Evolutionary conservation across 2,113 vertebrate species (phyloP).

Genomic region (Oceanites oceanicus): DNA sequence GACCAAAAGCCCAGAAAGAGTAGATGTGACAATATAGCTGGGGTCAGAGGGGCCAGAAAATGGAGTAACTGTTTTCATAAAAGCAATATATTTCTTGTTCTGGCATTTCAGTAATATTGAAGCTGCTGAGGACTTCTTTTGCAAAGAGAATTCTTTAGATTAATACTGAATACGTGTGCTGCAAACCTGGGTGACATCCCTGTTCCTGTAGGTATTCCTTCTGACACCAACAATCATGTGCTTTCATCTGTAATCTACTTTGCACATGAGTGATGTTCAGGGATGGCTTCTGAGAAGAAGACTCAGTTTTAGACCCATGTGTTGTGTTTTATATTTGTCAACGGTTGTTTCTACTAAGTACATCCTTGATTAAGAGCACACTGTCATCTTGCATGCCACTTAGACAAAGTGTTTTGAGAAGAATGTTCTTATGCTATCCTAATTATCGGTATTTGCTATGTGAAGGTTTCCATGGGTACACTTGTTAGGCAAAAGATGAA

Average conservation of each 20-base stretch:
- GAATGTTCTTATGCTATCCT: background rate
- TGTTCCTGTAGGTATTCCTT: background rate
- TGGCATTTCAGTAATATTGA: background rate
- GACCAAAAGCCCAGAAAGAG: background rate
- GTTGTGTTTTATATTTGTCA: background rate
- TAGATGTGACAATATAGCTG: background rate
- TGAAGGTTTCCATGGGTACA: slow-evolving; percentile 14
- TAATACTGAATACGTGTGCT: background rate
- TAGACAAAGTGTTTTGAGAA: background rate
- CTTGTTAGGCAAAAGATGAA: background rate
- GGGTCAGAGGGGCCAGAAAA: background rate
- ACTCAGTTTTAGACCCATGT: background rate
- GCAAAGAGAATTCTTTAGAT: background rate
- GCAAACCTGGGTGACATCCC: background rate
- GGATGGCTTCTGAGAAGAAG: background rate
- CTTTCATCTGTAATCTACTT: background rate
- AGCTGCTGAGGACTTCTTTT: background rate
- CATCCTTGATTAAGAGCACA: background rate
- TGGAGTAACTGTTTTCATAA: background rate
- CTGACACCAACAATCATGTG: background rate
- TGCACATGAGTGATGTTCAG: background rate
- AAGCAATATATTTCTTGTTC: background rate
- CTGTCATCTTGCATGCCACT: background rate
- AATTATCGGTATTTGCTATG: background rate
- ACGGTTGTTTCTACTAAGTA: background rate